Conservation (phyloP, 2,113 vertebrate species). For the Ailuropoda melanoleuca region DNA sequence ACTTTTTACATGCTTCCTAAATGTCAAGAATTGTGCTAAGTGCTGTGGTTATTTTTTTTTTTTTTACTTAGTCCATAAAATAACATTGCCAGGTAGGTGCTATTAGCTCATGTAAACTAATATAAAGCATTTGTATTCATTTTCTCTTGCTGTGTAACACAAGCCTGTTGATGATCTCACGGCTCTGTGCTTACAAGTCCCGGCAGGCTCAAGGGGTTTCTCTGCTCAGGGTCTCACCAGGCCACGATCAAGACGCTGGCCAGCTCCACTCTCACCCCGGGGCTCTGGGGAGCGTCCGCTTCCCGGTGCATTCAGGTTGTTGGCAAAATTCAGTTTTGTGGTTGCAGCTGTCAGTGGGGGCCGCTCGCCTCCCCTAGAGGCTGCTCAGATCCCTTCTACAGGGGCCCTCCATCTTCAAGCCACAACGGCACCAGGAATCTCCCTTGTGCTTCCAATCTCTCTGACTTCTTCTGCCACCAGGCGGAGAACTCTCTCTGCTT, state of each 20-base stretch:
- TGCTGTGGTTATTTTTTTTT: not conserved
- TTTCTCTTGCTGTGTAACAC: not conserved
- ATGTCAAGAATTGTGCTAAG: not conserved
- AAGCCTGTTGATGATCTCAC: not conserved
- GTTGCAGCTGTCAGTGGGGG: not conserved
- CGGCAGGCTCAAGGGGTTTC: not conserved
- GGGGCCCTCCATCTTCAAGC: not conserved
- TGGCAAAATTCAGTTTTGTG: not conserved
- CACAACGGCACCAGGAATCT: not conserved
- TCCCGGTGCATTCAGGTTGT: not conserved
- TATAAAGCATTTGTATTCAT: not conserved
- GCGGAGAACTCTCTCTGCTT: not conserved
- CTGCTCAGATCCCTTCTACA: accelerated
- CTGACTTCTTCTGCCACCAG: not conserved
- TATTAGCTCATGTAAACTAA: not conserved
- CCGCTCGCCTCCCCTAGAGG: not conserved
- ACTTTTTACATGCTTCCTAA: not conserved
- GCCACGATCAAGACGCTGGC: not conserved
- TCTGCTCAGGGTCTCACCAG: not conserved
- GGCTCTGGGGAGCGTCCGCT: not conserved
- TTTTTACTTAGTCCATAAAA: not conserved
- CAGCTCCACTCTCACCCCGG: not conserved
- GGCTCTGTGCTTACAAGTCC: too few relatives aligned
- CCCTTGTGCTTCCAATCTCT: not conserved
- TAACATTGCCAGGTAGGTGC: not conserved